Percentiles rank a stretch among this genome's conserved stretches.
These are phyloP conservation scores for Microhierax caerulescens DNA, from an alignment of 2,797 vertebrate genomes.

Conservation along the genomic window DNA sequence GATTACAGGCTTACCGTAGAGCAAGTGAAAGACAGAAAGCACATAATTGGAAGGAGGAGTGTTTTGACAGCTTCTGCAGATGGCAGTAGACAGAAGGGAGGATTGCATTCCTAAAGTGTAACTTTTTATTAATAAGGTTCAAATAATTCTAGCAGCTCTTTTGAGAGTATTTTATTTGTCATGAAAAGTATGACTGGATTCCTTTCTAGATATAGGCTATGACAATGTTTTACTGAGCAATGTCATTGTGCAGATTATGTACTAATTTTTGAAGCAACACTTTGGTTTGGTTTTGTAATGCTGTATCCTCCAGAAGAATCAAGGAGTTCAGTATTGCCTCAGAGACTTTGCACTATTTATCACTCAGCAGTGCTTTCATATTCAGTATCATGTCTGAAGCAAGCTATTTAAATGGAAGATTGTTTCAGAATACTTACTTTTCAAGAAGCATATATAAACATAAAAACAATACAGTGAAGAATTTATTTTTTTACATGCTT, in stretches of 20 bases:
- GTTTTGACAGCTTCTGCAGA: conserved; percentile 63
- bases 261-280: not conserved
- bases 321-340: not conserved
- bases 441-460: not conserved
- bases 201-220: not conserved
- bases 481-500: not conserved
- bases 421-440: not conserved
- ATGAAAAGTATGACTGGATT: not conserved
- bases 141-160: conserved; percentile 2
- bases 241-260: not conserved
- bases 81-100: conserved; percentile 18
- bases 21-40: conserved; percentile 33
- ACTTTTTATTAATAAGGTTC: not conserved
- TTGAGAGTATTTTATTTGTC: not conserved
- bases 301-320: not conserved
- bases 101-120: conserved; percentile 7
- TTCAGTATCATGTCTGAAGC: not conserved
- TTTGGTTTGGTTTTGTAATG: not conserved
- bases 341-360: not conserved
- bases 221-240: not conserved
- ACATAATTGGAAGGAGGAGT: conserved; percentile 34
- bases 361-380: not conserved
- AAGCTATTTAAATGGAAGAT: not conserved
- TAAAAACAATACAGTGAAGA: not conserved
- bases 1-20: conserved; percentile 43